Evolutionary conservation across 2,888 invertebrate species (phyloP).

Genomic region (Clistopyga incitator): DNA sequence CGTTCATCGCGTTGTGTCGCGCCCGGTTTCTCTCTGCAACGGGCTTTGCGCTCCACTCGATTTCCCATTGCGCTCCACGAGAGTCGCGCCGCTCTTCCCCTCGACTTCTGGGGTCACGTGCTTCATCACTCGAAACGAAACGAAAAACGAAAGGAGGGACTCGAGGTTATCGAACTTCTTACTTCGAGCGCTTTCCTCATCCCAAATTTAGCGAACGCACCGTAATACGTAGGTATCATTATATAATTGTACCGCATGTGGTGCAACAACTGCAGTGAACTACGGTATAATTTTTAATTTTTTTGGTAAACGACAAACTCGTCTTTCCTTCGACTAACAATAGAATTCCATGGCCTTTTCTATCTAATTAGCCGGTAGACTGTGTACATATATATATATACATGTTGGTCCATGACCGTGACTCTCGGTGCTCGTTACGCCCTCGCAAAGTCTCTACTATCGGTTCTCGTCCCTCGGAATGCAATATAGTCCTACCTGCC

Average conservation of each 20-base stretch:
- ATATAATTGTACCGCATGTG: constrained; percentile 21
- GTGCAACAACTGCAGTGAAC: constrained; percentile 4
- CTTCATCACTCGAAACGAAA: constrained; percentile 60
- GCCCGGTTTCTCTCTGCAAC: constrained; percentile 39
- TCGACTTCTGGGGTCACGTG: constrained; percentile 67
- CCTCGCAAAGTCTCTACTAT: constrained; percentile 57
- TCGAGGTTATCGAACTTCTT: constrained; percentile 69
- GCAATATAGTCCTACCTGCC: constrained; percentile 47
- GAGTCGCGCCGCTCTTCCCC: constrained; percentile 48
- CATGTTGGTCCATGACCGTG: constrained; percentile 65
- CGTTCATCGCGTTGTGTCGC: constrained; percentile 57
- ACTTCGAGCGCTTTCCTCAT: constrained; percentile 24
- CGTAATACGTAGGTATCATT: constrained; percentile 10
- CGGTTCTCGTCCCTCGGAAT: constrained; percentile 45
- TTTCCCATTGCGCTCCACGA: constrained; percentile 46
- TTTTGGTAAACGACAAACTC: constrained; percentile 42
- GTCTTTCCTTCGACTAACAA: constrained; percentile 55
- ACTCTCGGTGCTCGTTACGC: constrained; percentile 65
- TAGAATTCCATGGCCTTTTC: constrained; percentile 67
- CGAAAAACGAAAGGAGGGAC: constrained; percentile 30
- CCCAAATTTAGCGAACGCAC: constrained; percentile 48
- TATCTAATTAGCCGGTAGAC: constrained; percentile 63
- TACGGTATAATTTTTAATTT: not conserved
- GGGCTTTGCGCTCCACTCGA: constrained; percentile 48
- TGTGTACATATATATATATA: constrained; percentile 8